Conservation (phyloP, 2,888 invertebrate species). For the Phasia obesa region DNA sequence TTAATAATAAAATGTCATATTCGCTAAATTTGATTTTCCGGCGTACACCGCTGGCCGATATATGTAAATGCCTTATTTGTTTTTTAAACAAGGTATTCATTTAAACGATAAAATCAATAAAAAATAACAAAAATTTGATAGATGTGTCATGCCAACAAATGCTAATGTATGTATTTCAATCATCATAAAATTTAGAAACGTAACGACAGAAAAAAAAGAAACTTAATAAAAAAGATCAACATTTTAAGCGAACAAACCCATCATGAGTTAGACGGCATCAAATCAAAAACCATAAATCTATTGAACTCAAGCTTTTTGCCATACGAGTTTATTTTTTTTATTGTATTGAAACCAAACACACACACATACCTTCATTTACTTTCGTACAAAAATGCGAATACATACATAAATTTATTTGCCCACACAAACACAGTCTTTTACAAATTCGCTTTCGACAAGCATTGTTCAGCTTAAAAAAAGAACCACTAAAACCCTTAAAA, state of each 20-base stretch:
- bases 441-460: background rate
- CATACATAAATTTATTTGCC: background rate
- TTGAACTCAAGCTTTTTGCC: slow-evolving; percentile 21
- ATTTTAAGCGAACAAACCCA: slow-evolving; percentile 49
- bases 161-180: slow-evolving; percentile 23
- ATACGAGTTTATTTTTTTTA: background rate
- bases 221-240: slow-evolving; percentile 33
- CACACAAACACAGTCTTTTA: slow-evolving; percentile 1
- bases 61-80: no score
- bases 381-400: background rate
- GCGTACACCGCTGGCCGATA: no score
- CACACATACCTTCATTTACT: background rate
- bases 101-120: background rate
- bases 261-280: slow-evolving; percentile 47
- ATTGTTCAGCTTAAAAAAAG: slow-evolving; percentile 26
- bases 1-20: no score
- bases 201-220: slow-evolving; percentile 11
- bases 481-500: slow-evolving; percentile 55
- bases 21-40: no score
- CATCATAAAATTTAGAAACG: background rate
- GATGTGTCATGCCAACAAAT: slow-evolving; percentile 1
- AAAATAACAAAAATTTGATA: slow-evolving; percentile 1
- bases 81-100: background rate
- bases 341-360: slow-evolving; percentile 1
- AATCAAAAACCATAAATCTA: slow-evolving; percentile 64